A percentile compares a stretch with the other conserved stretches of the same genome.
phyloP scores from a whole-genome alignment of 1,140 invertebrate genomes.

The Panulirus ornatus region DNA sequence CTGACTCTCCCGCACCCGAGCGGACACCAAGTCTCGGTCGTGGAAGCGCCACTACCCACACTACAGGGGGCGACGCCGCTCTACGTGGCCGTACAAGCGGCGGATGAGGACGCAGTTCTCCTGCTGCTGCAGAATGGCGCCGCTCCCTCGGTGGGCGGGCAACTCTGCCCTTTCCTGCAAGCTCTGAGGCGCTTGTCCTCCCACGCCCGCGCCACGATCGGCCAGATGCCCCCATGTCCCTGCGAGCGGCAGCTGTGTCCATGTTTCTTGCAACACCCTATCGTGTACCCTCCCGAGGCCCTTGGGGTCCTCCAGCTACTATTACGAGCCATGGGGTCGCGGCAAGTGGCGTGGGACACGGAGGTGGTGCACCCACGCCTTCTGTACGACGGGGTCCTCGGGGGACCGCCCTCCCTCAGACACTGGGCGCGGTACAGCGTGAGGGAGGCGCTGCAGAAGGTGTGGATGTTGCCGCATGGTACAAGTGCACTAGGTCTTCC shows the following conservation, averaged over 20 bases:
- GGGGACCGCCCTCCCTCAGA: conserved; percentile 32
- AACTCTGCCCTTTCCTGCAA: conserved; percentile 40
- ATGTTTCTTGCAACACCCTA: conserved; percentile 28
- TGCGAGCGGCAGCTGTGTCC: conserved; percentile 24
- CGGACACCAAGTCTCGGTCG: background rate
- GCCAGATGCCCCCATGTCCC: conserved; percentile 32
- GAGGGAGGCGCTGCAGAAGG: background rate
- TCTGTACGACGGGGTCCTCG: conserved; percentile 21
- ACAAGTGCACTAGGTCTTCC: conserved; percentile 11
- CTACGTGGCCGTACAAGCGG: conserved; percentile 52
- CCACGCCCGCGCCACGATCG: conserved; percentile 42
- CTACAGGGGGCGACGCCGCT: conserved; percentile 52
- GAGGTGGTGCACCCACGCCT: conserved; percentile 41
- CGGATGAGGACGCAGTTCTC: conserved; percentile 48
- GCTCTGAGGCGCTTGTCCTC: conserved; percentile 47
- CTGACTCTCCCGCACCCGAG: conserved; percentile 24
- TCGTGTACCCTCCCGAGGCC: conserved; percentile 33
- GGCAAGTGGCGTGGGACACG: background rate
- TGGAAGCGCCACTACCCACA: conserved; percentile 44
- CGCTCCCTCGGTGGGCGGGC: conserved; percentile 24
- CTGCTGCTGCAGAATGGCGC: conserved; percentile 57
- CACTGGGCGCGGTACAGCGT: conserved; percentile 61
- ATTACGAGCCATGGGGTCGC: conserved; percentile 29
- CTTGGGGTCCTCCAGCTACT: conserved; percentile 40
- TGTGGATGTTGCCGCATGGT: conserved; percentile 41